Percentiles rank a stretch among this genome's conserved stretches.
These are phyloP conservation scores for Apis florea DNA, from an alignment of 1,140 invertebrate genomes.

Conservation along the genomic window DNA sequence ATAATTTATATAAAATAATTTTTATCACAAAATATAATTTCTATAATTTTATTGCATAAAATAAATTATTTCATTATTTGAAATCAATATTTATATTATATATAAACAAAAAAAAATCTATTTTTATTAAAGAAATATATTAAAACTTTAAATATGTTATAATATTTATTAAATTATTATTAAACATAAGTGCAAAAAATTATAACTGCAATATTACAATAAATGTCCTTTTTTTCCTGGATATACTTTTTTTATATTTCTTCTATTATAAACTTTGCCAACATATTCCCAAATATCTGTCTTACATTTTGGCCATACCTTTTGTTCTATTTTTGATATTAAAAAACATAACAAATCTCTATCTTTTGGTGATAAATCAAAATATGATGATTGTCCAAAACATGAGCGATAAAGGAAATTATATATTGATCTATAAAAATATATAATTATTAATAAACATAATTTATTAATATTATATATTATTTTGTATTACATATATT, in stretches of 20 bases:
- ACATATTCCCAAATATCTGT: conserved; percentile 42
- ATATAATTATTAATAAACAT: background rate
- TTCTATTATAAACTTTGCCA: conserved; percentile 19
- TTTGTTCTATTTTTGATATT: conserved; percentile 43
- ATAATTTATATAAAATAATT: background rate
- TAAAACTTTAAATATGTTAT: background rate
- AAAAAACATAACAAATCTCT: conserved; percentile 39
- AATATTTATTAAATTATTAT: background rate
- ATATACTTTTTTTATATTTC: conserved; percentile 46
- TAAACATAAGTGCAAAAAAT: background rate
- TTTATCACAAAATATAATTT: conserved; percentile 8
- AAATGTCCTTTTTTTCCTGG: conserved; percentile 38
- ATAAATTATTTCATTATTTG: background rate
- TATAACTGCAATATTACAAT: background rate
- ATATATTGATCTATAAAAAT: conserved; percentile 61
- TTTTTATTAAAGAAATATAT: background rate
- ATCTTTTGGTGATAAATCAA: conserved; percentile 45
- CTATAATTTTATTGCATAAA: background rate
- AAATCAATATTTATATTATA: background rate
- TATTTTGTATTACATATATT: conserved; percentile 6
- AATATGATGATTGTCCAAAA: conserved; percentile 6
- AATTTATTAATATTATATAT: conserved; percentile 35
- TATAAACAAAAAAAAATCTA: background rate
- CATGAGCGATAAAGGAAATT: conserved; percentile 58
- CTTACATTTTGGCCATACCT: conserved; percentile 44